Percentiles rank a stretch among this genome's conserved stretches.
Conservation (phyloP, 1,140 invertebrate genomes). For the Adelges cooleyi region DNA sequence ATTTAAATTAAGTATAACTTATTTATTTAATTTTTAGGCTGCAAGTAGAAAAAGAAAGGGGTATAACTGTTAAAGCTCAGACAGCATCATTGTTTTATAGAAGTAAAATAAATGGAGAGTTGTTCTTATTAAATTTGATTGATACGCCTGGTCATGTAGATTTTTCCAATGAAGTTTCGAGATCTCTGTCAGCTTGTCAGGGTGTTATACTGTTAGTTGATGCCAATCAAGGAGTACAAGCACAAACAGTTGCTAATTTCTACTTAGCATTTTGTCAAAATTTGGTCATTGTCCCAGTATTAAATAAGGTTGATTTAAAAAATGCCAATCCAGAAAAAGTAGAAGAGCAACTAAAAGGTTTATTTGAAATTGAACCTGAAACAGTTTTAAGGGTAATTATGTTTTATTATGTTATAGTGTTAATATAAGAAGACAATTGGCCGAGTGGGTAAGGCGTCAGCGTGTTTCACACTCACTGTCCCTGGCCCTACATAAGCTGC, state of each 20-base stretch:
- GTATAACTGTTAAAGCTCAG: slow-evolving; percentile 97
- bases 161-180: slow-evolving; percentile 89
- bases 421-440: slow-evolving; percentile 25
- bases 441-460: too few species aligned
- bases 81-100: slow-evolving; percentile 77
- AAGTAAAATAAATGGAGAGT: slow-evolving; percentile 44
- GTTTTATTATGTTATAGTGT: too few species aligned
- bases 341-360: slow-evolving; percentile 59
- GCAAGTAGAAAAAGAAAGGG: slow-evolving; percentile 84
- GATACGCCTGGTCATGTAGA: slow-evolving; percentile 99
- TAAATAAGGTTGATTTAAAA: slow-evolving; percentile 96
- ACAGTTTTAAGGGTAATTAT: slow-evolving; percentile 54
- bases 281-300: slow-evolving; percentile 75
- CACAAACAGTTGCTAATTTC: slow-evolving; percentile 96
- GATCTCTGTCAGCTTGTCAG: slow-evolving; percentile 83
- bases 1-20: background rate
- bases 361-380: slow-evolving; percentile 70
- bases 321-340: slow-evolving; percentile 75
- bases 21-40: slow-evolving; percentile 33
- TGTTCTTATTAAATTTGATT: slow-evolving; percentile 89
- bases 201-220: slow-evolving; percentile 91
- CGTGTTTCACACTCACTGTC: background rate
- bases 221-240: slow-evolving; percentile 88
- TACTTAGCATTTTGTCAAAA: slow-evolving; percentile 77
- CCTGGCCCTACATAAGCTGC: too few species aligned